These are phyloP conservation scores for Atlantisia rogersi DNA, from an alignment of 2,113 vertebrate genomes.

Conservation along the genomic window DNA sequence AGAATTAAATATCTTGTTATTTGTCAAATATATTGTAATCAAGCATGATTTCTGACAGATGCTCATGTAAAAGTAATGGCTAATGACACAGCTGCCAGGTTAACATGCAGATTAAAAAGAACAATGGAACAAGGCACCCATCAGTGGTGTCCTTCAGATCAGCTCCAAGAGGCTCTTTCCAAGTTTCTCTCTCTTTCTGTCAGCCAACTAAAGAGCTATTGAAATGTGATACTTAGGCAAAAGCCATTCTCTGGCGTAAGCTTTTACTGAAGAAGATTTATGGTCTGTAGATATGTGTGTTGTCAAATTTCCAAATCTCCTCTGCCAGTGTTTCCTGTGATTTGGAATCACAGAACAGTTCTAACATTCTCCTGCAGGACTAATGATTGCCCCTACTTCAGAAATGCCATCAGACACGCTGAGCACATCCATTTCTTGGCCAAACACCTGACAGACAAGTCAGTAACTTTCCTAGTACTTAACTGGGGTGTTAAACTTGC, in stretches of 20 bases:
- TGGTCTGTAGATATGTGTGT: background rate
- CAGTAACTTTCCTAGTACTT: background rate
- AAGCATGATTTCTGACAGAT: background rate
- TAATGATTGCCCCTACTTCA: background rate
- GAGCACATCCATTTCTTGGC: background rate
- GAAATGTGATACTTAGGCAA: background rate
- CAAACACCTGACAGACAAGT: background rate
- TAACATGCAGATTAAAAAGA: background rate
- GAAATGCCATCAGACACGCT: background rate
- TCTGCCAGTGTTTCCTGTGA: background rate
- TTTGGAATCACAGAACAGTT: background rate
- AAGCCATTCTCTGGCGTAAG: background rate
- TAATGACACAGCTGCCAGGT: background rate
- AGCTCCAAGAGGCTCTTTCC: background rate
- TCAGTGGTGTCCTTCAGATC: background rate
- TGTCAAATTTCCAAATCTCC: background rate
- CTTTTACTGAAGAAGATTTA: background rate
- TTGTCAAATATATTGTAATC: background rate
- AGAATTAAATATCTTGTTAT: background rate
- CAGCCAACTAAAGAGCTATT: background rate
- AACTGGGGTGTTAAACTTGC: background rate
- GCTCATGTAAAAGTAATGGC: background rate
- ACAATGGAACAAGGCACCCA: background rate
- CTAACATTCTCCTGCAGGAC: background rate
- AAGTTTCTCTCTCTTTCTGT: background rate